Evolutionary conservation across 1,140 invertebrate species (phyloP).

Genomic region (Popillia japonica): DNA sequence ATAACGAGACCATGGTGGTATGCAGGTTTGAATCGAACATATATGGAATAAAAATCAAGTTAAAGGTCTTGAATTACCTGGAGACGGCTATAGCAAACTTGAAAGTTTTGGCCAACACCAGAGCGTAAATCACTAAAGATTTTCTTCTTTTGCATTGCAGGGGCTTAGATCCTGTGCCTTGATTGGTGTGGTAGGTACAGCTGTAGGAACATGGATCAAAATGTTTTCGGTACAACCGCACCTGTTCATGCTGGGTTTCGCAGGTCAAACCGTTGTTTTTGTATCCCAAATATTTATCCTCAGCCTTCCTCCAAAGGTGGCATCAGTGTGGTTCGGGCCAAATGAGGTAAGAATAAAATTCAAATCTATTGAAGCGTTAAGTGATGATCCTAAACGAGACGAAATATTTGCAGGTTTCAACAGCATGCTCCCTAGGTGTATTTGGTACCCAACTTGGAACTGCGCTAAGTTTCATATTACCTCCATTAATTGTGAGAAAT

Average conservation of each 20-base stretch:
- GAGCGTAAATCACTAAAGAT: not conserved
- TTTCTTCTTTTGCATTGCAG: constrained; percentile 48
- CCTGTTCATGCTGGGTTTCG: constrained; percentile 70
- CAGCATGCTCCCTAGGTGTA: constrained; percentile 78
- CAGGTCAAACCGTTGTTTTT: constrained; percentile 76
- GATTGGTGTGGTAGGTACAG: constrained; percentile 58
- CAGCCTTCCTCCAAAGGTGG: constrained; percentile 76
- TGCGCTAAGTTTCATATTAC: constrained; percentile 60
- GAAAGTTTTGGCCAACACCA: too few species aligned
- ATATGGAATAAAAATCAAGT: too few species aligned
- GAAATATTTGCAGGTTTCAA: constrained; percentile 63
- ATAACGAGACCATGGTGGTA: too few species aligned
- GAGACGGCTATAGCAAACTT: too few species aligned
- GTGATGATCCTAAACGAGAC: not conserved
- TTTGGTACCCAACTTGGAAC: constrained; percentile 78
- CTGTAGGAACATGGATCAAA: constrained; percentile 79
- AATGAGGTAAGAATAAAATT: constrained; percentile 66
- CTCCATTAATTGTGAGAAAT: constrained; percentile 62
- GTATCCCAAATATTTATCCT: constrained; percentile 74
- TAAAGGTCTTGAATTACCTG: too few species aligned
- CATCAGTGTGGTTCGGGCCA: constrained; percentile 67
- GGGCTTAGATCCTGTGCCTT: constrained; percentile 58
- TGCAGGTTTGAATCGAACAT: too few species aligned
- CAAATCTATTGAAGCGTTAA: too few species aligned
- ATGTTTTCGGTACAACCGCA: constrained; percentile 67